Base-by-base conservation (phyloP, 2,797 vertebrate genomes). In the Holocentrus rufus region DNA sequence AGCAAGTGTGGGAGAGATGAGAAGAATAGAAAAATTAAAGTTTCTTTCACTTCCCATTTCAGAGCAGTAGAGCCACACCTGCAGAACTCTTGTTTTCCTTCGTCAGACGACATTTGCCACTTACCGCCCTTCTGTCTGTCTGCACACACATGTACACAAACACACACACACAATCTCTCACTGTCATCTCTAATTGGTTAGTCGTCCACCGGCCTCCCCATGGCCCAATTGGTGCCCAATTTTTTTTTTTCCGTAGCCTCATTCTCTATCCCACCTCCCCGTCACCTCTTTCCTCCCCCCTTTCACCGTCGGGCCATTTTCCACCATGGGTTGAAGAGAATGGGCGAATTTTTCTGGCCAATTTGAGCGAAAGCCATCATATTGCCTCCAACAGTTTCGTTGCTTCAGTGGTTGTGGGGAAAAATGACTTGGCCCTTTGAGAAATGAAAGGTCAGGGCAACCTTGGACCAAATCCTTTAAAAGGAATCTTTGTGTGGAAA, bases 111-210 rank as follows among this genome's bases (percentile, higher is more conserved):
- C 34, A 30, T 23, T 56, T 58, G 57, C 76, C 68, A 62, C 52
- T 56, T 50, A 72, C 64, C 52, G 52, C 62, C 67, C 59, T 18
- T 27, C 10, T 14, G 20, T 14, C 2, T 53, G 25, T 31, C 10
- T 11, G 52, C 52, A 63, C 70, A 68, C 58, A 69, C 71, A 71
- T 69, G 79, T 34, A 57, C 66, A 69, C 25, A 58, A 67, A 74
- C 49, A 79, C 58, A 55, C 59, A 72, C 36, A 83, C 47, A 66
- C 69, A 79, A 79, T 81, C 78, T 85, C 68, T 79, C 60, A 67
- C 65, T 83, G 82, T 84, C 81, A 85, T 81, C 72, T 65, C 57
- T 85, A 85, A 86, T 83, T 85, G 81, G 74, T 80, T 52, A 85
- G 76, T 82, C 82, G 74, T 76, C 63, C 66, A 62, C 50, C 46